Evolutionary conservation across 1,140 invertebrate species (phyloP).

Genomic region (Neodiprion lecontei): DNA sequence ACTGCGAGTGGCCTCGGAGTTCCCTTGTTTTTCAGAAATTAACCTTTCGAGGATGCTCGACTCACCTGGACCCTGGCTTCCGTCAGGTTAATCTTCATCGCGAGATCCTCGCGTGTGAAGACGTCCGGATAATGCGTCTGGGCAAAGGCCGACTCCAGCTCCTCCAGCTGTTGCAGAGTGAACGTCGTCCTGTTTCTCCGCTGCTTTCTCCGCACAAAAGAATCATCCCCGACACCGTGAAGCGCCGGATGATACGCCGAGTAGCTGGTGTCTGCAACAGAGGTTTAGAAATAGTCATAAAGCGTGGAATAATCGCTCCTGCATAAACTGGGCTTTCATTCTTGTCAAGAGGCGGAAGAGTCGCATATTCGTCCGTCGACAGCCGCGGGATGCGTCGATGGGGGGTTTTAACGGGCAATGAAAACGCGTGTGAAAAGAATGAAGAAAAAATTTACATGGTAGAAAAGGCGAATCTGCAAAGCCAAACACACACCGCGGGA

Average conservation of each 20-base stretch:
- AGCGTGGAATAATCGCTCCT: not conserved
- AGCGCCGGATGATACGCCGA: slow-evolving; percentile 89
- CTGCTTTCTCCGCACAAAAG: slow-evolving; percentile 95
- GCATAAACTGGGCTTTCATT: not conserved
- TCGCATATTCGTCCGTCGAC: no score
- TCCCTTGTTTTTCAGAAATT: not conserved
- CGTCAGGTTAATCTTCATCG: slow-evolving; percentile 98
- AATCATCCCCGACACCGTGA: slow-evolving; percentile 83
- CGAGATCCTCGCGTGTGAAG: slow-evolving; percentile 95
- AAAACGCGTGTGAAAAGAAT: not conserved
- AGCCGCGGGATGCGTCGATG: not conserved
- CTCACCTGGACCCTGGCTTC: slow-evolving; percentile 96
- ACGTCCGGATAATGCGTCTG: slow-evolving; percentile 99
- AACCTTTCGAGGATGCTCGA: slow-evolving; percentile 16
- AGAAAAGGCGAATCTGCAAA: slow-evolving; percentile 23
- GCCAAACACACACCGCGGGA: no score
- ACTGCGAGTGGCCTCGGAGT: slow-evolving; percentile 19
- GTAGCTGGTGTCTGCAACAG: slow-evolving; percentile 82
- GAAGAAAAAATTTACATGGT: slow-evolving; percentile 34
- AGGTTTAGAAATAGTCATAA: slow-evolving; percentile 31
- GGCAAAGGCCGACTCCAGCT: slow-evolving; percentile 95
- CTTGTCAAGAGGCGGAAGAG: no score
- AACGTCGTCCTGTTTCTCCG: slow-evolving; percentile 96
- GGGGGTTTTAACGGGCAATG: not conserved
- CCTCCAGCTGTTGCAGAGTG: slow-evolving; percentile 93